phyloP scores from a whole-genome alignment of 1,140 invertebrate genomes.

The Myzus persicae region DNA sequence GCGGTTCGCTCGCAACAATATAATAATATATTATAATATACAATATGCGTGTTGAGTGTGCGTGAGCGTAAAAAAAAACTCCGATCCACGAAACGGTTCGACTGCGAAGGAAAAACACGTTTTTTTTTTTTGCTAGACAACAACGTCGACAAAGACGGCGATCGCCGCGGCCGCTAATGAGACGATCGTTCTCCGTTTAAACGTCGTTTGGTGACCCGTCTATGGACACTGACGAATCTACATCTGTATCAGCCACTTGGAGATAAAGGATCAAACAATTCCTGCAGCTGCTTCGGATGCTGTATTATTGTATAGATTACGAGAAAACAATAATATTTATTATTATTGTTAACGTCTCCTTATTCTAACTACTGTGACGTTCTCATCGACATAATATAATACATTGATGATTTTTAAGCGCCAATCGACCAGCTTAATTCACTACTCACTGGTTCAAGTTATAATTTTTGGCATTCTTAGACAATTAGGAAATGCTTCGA shows the following conservation, averaged over 20 bases:
- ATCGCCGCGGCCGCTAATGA: neutral
- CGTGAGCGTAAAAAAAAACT: neutral
- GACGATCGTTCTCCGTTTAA: neutral
- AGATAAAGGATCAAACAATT: neutral
- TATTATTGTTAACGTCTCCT: neutral
- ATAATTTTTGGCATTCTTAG: too few species aligned
- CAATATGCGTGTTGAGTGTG: neutral
- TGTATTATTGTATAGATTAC: too few species aligned
- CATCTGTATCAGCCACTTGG: neutral
- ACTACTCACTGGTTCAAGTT: neutral
- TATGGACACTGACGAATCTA: neutral
- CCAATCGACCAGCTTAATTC: neutral
- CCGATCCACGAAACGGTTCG: neutral
- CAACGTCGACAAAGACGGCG: neutral
- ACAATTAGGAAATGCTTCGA: too few species aligned
- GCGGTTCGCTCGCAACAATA: neutral
- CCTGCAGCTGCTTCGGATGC: too few species aligned
- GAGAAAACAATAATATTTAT: neutral
- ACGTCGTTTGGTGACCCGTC: neutral
- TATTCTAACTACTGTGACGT: neutral
- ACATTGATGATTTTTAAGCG: neutral
- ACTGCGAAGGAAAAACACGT: neutral
- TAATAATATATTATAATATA: neutral
- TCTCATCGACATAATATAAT: neutral
- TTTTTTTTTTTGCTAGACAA: neutral